A percentile compares a stretch with the other conserved stretches of the same genome.
These are phyloP conservation scores for Microplitis mediator DNA, from an alignment of 1,140 invertebrate species.

Conservation along the genomic window DNA sequence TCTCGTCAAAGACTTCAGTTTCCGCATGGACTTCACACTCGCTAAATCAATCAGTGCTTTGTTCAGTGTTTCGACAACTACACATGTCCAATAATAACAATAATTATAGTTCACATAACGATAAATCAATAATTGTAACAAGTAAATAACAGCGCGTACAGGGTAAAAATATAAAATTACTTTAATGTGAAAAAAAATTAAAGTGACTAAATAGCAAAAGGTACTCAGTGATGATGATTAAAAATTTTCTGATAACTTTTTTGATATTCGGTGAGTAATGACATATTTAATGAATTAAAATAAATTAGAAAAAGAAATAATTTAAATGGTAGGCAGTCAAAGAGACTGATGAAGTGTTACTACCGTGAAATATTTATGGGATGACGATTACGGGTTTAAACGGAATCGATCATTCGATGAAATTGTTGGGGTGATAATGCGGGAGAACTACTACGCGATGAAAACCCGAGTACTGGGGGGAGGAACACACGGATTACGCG, in stretches of 20 bases:
- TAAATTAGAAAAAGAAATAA: neutral
- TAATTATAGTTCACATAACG: neutral
- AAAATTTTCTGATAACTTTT: too few relatives aligned
- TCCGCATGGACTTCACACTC: constrained; percentile 50
- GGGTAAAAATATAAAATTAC: neutral
- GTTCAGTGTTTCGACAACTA: neutral
- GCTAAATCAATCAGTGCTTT: constrained; percentile 32
- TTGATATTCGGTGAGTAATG: neutral
- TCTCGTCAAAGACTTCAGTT: constrained; percentile 50
- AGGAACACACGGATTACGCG: constrained; percentile 18
- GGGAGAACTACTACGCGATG: constrained; percentile 6
- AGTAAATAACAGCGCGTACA: too few relatives aligned
- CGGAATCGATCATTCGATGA: constrained; percentile 25
- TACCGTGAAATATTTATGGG: constrained; percentile 25
- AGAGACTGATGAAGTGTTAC: neutral
- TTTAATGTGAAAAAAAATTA: too few relatives aligned
- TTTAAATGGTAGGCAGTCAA: neutral
- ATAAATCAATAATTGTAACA: too few relatives aligned
- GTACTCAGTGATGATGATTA: too few relatives aligned
- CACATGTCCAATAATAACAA: neutral
- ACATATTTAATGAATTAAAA: neutral
- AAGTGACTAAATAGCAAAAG: too few relatives aligned
- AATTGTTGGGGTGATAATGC: constrained; percentile 24
- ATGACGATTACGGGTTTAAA: constrained; percentile 29
- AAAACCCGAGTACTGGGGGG: neutral